Base-by-base conservation (phyloP, 2,888 invertebrate genomes). In the Phalera bucephala region DNA sequence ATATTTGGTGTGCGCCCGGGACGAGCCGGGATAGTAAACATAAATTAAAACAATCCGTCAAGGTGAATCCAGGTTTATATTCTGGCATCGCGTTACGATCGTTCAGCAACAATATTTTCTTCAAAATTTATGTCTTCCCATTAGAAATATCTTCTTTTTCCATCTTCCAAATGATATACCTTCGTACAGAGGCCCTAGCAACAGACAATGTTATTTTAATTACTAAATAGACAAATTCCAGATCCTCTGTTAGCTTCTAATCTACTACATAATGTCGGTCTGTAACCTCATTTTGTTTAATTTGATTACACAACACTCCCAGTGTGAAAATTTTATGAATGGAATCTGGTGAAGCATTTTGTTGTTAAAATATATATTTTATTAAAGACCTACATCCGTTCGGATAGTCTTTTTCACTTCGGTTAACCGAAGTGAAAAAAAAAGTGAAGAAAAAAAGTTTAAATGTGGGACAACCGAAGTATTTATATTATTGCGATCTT, bases 261-360 rank as follows among this genome's bases (percentile, higher is more conserved):
- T 68, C 64, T 65, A 63, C 64, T 51, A 64, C 55, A 58, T 61
- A 61, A 59, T 44, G 53, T 37, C 51, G 39, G 55, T 56, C 62
- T 50, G 69, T 74, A 78, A 72, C 79, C 80, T 68, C 69, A 67
- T 80, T 58, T 75, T 53, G 45, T 57, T 56, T 66, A 71, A 70
- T 72, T 72, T 73, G 73, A 77, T 83, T 83, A 75, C 76, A 73
- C 68, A 77, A 80, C 64, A 52, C 45, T 45, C 52, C 53, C 53
- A 48, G 64, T 62, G 62, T 63, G 70, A 72, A 71, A 46, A 65
- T 77, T 79, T 80, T 78, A 74, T 80, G 76, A 82, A 80, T 81
- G 80, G 61, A 72, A 69, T 68, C 67, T 65, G 64, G 42, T 45
- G 44, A 41, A 58, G 63, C 65, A 64, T 72, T 74, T 74, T 71